Evolutionary conservation across 1,140 invertebrate species (phyloP).

Genomic region (Atopsyche davidsoni): DNA sequence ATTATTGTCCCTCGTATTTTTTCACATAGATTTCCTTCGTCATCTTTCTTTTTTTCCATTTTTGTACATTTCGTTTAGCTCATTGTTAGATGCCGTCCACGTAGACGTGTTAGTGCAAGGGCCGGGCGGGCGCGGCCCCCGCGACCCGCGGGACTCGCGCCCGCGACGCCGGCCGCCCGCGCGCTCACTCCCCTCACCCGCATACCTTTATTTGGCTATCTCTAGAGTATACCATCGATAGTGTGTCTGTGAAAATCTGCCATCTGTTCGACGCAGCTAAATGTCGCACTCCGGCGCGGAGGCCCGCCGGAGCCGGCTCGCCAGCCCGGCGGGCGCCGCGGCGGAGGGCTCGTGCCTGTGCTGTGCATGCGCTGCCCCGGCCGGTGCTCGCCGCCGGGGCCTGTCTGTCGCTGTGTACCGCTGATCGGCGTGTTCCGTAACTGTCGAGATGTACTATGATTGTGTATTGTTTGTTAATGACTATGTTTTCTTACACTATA

Average conservation of each 20-base stretch:
- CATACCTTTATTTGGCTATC: conserved; percentile 23
- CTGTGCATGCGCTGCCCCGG: conserved; percentile 1
- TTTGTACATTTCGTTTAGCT: conserved; percentile 21
- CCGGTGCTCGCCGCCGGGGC: conserved; percentile 8
- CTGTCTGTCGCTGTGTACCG: conserved; percentile 18
- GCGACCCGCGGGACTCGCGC: conserved; percentile 34
- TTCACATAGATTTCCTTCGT: conserved; percentile 27
- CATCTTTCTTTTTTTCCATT: conserved; percentile 24
- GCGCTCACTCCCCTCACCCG: conserved; percentile 18
- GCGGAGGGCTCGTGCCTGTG: not conserved
- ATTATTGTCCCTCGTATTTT: conserved; percentile 23
- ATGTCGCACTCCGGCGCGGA: conserved; percentile 18
- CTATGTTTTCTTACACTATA: conserved; percentile 8
- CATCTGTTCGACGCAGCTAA: conserved; percentile 27
- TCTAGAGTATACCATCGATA: conserved; percentile 18
- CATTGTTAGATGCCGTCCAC: conserved; percentile 24
- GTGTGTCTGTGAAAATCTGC: conserved; percentile 26
- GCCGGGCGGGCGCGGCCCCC: conserved; percentile 26
- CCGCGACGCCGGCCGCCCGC: conserved; percentile 22
- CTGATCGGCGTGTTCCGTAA: conserved; percentile 24
- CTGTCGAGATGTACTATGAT: conserved; percentile 5
- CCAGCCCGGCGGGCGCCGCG: no score
- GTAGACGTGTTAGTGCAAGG: conserved; percentile 27
- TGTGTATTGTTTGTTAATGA: conserved; percentile 2
- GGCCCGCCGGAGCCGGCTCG: no score